phyloP scores from a whole-genome alignment of 2,888 invertebrate genomes.

The Malthinus flaveolus region DNA sequence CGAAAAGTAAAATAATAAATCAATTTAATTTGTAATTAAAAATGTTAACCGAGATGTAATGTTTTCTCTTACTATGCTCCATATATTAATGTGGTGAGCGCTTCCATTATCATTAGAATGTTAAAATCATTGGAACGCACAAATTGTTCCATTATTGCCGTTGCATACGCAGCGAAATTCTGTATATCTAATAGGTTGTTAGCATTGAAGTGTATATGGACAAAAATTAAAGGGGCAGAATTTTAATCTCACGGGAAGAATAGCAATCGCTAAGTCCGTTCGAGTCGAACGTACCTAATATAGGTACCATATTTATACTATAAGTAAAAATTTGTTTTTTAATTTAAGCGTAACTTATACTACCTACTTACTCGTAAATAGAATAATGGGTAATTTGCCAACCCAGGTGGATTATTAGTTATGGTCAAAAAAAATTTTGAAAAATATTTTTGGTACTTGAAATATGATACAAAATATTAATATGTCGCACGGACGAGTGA shows the following conservation, averaged over 20 bases:
- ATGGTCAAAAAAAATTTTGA: not conserved
- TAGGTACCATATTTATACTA: too few relatives aligned
- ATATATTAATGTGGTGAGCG: not conserved
- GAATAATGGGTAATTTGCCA: too few relatives aligned
- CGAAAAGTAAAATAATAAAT: too few relatives aligned
- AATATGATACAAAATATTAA: conserved; percentile 39
- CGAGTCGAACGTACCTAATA: too few relatives aligned
- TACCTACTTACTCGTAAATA: too few relatives aligned
- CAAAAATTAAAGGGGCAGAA: conserved; percentile 10
- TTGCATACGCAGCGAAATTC: conserved; percentile 13
- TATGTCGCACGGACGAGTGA: conserved; percentile 45
- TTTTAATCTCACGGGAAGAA: conserved; percentile 8
- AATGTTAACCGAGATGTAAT: too few relatives aligned
- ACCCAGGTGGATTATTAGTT: conserved; percentile 1
- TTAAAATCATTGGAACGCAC: conserved; percentile 10
- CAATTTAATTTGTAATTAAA: not conserved
- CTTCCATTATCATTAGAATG: conserved; percentile 11
- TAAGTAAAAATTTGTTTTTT: too few relatives aligned
- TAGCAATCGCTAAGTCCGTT: too few relatives aligned
- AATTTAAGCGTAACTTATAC: too few relatives aligned
- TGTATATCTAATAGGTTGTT: conserved; percentile 10
- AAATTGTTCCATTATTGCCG: conserved; percentile 14
- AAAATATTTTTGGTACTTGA: conserved; percentile 20
- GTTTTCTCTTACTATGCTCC: not conserved
- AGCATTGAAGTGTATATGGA: conserved; percentile 9